Base-by-base conservation (phyloP, 2,797 vertebrate genomes). In the Myotis pilosus region DNA sequence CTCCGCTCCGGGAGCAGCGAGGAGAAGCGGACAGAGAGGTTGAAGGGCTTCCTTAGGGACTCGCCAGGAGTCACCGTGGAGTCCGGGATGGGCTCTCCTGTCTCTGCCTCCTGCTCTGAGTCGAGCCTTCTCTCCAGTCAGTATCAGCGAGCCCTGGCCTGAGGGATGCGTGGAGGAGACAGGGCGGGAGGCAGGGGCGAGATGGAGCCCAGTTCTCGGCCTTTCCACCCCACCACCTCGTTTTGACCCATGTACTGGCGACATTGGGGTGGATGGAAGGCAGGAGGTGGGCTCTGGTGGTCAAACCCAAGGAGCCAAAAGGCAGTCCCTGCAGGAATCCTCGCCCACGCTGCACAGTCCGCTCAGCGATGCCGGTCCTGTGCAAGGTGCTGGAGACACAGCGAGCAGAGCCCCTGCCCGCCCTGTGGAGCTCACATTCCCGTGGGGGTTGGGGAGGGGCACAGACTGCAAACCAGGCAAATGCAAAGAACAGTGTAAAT, bases 61-160 rank as follows among this genome's bases (percentile, higher is more conserved):
- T 12, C 33, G 13, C 22, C 36, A 19, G 11, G 38, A 15, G 69
- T 25, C 62, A 10, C 8, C 0, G 0, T 1, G 0, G 0, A 8
- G 23, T 25, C 36, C 17, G 53, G 22, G 51, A 2, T n/a, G 47
- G 22, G 64, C 6, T 30, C 25, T 49, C n/a, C 47, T 57, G 0
- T 12, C 33, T 80, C 87, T 62, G 15, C 71, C 90, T 30, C 13
- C 60, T 55, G 57, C 64, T 66, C 66, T 16, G 55, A 36, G 33
- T 8, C 0, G 8, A 60, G 38, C 33, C 60, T 76, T 60, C 84
- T 49, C n/a, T 8, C 66, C 4, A 15, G 22, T 55, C n/a, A 0
- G 6, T 36, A 19, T 30, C 64, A 4, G 33, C 0, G 1, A 8
- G 25, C n/a, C 44, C 76, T 8, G 44, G 38, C 66, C 94, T 30